phyloP scores from a whole-genome alignment of 2,113 vertebrate species.

The Progne subis region DNA sequence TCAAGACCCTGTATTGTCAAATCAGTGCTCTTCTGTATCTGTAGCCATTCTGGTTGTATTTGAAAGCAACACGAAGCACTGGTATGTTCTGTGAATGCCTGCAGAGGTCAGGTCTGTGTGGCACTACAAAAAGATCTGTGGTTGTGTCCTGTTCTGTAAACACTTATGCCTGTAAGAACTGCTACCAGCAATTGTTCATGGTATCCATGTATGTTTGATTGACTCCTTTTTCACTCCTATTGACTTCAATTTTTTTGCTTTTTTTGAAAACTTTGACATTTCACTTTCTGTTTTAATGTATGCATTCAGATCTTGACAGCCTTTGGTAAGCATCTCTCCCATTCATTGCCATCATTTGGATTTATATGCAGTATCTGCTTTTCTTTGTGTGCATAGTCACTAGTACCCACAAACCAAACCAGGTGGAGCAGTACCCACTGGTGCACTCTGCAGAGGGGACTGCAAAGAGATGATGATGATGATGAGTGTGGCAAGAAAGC shows the following conservation, averaged over 20 bases:
- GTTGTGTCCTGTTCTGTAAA: slow-evolving; percentile 56
- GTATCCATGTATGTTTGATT: slow-evolving; percentile 56
- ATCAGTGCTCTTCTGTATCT: background rate
- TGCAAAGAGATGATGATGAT: accelerated
- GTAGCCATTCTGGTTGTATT: background rate
- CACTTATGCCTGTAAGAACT: slow-evolving; percentile 26
- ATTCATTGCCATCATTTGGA: slow-evolving; percentile 68
- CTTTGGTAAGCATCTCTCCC: slow-evolving; percentile 79
- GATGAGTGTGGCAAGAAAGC: background rate
- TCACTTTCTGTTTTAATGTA: slow-evolving; percentile 81
- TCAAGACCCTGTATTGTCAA: background rate
- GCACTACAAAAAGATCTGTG: background rate
- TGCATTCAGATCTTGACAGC: slow-evolving; percentile 78
- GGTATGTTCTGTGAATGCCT: background rate
- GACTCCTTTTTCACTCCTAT: slow-evolving; percentile 56
- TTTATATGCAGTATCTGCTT: slow-evolving; percentile 62
- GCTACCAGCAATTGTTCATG: slow-evolving; percentile 61
- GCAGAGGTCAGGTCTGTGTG: background rate
- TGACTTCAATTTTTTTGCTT: slow-evolving; percentile 64
- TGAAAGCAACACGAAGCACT: background rate
- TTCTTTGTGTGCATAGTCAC: slow-evolving; percentile 45
- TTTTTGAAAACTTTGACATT: slow-evolving; percentile 72
- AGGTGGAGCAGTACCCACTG: background rate
- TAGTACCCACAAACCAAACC: background rate
- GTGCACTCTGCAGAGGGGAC: background rate